A percentile compares a stretch with the other conserved stretches of the same genome.
phyloP scores from a whole-genome alignment of 2,888 invertebrate genomes.

The Diabrotica balteata region DNA sequence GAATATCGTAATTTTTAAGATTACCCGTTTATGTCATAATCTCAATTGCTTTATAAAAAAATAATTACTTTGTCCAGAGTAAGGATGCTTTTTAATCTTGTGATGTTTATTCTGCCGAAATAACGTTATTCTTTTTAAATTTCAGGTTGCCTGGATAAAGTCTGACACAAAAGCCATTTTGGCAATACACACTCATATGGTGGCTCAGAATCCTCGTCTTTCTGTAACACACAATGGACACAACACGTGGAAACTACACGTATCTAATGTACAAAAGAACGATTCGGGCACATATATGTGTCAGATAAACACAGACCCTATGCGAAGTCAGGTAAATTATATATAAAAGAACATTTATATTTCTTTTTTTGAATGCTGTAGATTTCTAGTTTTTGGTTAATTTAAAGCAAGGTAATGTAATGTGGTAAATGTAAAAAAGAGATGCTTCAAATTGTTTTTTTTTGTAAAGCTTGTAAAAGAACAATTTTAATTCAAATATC shows the following conservation, averaged over 20 bases:
- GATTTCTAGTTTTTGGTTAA: not conserved
- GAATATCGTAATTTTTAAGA: too few species aligned
- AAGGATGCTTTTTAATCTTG: not conserved
- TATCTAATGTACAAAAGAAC: constrained; percentile 87
- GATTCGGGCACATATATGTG: constrained; percentile 96
- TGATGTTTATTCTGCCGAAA: constrained; percentile 15
- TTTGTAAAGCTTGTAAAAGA: too few species aligned
- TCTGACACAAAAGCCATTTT: constrained; percentile 89
- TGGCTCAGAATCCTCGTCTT: constrained; percentile 84
- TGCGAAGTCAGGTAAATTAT: constrained; percentile 79
- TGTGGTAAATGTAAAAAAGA: too few species aligned
- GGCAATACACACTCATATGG: constrained; percentile 89
- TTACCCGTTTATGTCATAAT: too few species aligned
- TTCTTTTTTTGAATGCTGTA: not conserved
- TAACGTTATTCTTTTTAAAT: constrained; percentile 39
- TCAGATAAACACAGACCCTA: constrained; percentile 91
- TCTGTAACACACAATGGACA: constrained; percentile 91
- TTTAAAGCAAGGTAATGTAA: too few species aligned
- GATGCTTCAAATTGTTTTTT: too few species aligned
- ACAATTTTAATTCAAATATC: too few species aligned
- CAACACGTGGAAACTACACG: constrained; percentile 92
- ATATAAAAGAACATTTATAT: constrained; percentile 15
- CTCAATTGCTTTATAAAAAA: too few species aligned
- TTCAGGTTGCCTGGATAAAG: constrained; percentile 91
- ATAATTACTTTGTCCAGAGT: not conserved